Percentiles rank a stretch among this genome's conserved stretches.
Evolutionary conservation across 2,797 vertebrate species (phyloP).

Genomic region (Melanotaenia trifasciata): DNA sequence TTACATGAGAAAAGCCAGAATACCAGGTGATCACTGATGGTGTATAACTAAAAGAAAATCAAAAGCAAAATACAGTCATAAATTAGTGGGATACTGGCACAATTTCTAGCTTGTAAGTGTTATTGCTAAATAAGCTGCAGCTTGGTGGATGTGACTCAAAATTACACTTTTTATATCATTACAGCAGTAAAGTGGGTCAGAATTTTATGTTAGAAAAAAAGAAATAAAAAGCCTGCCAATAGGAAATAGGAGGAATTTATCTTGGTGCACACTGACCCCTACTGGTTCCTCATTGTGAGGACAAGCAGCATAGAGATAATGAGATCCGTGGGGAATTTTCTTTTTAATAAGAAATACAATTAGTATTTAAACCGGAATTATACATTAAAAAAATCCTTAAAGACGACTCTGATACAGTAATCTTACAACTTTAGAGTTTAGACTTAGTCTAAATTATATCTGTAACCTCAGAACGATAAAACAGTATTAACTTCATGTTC

Average conservation of each 20-base stretch:
- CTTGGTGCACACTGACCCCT: conserved; percentile 59
- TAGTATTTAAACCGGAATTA: conserved; percentile 55
- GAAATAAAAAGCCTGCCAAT: conserved; percentile 4
- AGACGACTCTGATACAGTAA: conserved; percentile 39
- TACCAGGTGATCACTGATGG: conserved; percentile 19
- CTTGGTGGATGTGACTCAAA: conserved; percentile 16
- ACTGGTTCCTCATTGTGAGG: conserved; percentile 47
- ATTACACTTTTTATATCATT: conserved; percentile 5
- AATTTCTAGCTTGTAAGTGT: conserved; percentile 9
- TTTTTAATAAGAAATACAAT: conserved; percentile 44
- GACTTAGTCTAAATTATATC: conserved; percentile 39
- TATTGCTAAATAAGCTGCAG: conserved; percentile 54
- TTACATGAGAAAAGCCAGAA: conserved; percentile 16
- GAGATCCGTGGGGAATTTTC: conserved; percentile 9
- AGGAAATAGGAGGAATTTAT: not conserved
- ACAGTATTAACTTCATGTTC: conserved; percentile 19
- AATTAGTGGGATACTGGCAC: conserved; percentile 28
- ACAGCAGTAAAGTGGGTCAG: conserved; percentile 32
- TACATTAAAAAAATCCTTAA: conserved; percentile 39
- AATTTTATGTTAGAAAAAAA: conserved; percentile 10
- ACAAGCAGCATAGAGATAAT: conserved; percentile 24
- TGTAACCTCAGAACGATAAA: conserved; percentile 27
- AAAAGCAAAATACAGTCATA: conserved; percentile 4
- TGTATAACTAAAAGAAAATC: not conserved
- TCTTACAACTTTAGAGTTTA: conserved; percentile 46